Percentiles rank a stretch among this genome's conserved stretches.
Conservation (phyloP, 2,888 invertebrate genomes). For the Perithous albicinctus region DNA sequence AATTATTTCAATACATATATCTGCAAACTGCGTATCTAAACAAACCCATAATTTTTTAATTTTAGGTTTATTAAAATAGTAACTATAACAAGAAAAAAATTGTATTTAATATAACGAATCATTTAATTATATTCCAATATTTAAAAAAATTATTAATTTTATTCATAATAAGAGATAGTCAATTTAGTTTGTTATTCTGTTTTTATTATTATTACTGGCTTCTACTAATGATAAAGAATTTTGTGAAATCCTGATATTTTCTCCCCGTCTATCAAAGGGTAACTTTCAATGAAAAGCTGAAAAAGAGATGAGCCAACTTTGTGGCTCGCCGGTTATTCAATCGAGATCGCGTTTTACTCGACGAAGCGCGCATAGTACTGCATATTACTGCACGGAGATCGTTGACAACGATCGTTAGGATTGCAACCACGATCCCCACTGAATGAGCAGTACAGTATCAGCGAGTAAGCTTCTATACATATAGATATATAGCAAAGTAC, state of each 20-base stretch:
- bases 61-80: too few relatives aligned
- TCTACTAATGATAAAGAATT: not conserved
- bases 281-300: not conserved
- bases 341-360: not conserved
- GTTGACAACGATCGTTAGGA: conserved; percentile 12
- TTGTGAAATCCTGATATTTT: not conserved
- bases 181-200: too few relatives aligned
- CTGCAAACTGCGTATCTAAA: too few relatives aligned
- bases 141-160: too few relatives aligned
- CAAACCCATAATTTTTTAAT: too few relatives aligned
- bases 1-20: too few relatives aligned
- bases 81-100: too few relatives aligned
- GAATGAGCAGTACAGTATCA: not conserved
- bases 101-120: too few relatives aligned
- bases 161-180: too few relatives aligned
- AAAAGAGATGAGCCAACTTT: not conserved
- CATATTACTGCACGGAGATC: not conserved
- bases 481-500: conserved; percentile 5
- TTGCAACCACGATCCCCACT: conserved; percentile 10
- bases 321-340: conserved; percentile 3
- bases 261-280: not conserved
- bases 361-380: not conserved
- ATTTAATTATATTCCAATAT: too few relatives aligned
- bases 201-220: too few relatives aligned
- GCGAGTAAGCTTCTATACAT: not conserved